Evolutionary conservation across 2,888 invertebrate species (phyloP), one percentile per base, ranked within the genome.

Genomic region (Diogma glabrata): DNA sequence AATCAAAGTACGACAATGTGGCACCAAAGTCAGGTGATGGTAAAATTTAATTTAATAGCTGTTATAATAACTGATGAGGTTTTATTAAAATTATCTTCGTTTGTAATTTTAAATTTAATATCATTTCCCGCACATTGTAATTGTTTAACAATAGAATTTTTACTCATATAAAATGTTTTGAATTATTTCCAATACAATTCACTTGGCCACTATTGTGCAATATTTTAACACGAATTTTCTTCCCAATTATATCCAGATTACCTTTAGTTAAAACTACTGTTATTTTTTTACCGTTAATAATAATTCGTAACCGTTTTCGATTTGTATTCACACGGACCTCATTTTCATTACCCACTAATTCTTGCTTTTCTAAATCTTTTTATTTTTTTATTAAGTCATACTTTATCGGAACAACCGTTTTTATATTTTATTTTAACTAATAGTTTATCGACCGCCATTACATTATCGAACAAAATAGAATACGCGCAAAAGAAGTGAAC

Each of bases 51-150:
- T n/a, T n/a, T n/a, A n/a, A n/a, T n/a, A n/a, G n/a, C n/a, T n/a
- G n/a, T n/a, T n/a, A n/a, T n/a, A n/a, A n/a, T n/a, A n/a, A n/a
- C n/a, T n/a, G n/a, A n/a, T n/a, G n/a, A n/a, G n/a, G n/a, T n/a
- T n/a, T n/a, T n/a, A n/a, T n/a, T n/a, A n/a, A n/a, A n/a, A 7
- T 24, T 6, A 7, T 24, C 24, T 9, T 24, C 9, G 6, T 6
- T 6, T 24, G 9, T 7, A 24, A 24, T 24, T 7, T 9, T 6
- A 24, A 24, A 24, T 24, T 24, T 24, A 24, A 24, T 68, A 60
- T 67, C 65, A 55, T 66, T 67, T 20, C 68, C 68, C 16, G 61
- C 63, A 46, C 69, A 69, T 48, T 67, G 64, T n/a, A 69, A 63
- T 8, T 52, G 50, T 52, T 63, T 64, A 22, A 65, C 63, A 7